Base-by-base conservation (phyloP, 2,888 invertebrate genomes). In the Drosophila testacea region DNA sequence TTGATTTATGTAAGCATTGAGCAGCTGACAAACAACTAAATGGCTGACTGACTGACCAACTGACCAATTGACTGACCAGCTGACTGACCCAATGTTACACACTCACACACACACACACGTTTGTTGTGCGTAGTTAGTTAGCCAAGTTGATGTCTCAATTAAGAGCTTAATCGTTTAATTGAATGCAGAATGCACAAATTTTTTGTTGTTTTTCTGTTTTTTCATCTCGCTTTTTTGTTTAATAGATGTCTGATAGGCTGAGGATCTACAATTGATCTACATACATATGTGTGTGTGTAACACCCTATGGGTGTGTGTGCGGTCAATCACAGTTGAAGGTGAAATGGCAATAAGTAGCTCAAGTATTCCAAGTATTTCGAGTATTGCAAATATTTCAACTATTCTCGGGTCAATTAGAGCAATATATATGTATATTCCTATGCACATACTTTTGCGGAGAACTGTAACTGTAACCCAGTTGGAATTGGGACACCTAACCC, bases 101-200 rank as follows among this genome's bases (percentile, higher is more conserved):
- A 34, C 42, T 57, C 56, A 38, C 42, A 60, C 32, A 47, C 50
- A 46, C 56, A 46, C n/a, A 36, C 16, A 38, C 22, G 27, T 64
- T 62, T 27, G 36, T 39, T 59, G 46, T 66, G 71, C 69, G 72
- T 77, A 63, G 54, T 44, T 48, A 48, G 77, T 79, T 69, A 60
- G 79, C 76, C 79, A 75, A 48, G 66, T 70, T 69, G 60, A 74
- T 72, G 84, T 84, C 77, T 79, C 80, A 83, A 83, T 83, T 85
- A 83, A 82, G 55, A 30, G 56, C 61, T 79, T 88, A 88, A 88
- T 79, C 88, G 73, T 61, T 77, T 88, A 88, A 83, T 83, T 88
- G 72, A 69, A 73, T 71, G 63, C 88, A 73, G 80, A 77, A 79
- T 79, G 75, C 72, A 64, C 66, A 67, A 3, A 32, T 47, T 63